A percentile compares a stretch with the other conserved stretches of the same genome.
These are phyloP conservation scores for Hirtodrosophila histrioides DNA, from an alignment of 2,888 invertebrate species.

Conservation along the genomic window DNA sequence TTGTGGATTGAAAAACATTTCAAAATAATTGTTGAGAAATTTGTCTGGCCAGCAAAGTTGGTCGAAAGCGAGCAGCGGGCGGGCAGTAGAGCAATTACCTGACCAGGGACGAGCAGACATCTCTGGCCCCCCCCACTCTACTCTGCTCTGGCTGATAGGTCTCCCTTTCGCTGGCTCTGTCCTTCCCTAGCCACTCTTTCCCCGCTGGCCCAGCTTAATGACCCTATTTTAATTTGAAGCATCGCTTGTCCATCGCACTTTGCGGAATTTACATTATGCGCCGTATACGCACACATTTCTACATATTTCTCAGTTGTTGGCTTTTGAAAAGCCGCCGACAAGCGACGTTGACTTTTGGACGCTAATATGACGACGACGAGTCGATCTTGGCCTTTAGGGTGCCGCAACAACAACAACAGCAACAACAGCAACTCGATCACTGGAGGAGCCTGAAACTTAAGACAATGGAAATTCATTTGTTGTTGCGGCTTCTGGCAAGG, in stretches of 20 bases:
- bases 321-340: constrained; percentile 76
- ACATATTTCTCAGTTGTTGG: constrained; percentile 58
- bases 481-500: constrained; percentile 74
- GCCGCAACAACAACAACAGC: constrained; percentile 44
- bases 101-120: constrained; percentile 11
- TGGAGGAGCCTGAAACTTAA: constrained; percentile 68
- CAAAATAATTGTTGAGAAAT: constrained; percentile 81
- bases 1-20: constrained; percentile 75
- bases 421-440: constrained; percentile 35
- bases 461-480: constrained; percentile 75
- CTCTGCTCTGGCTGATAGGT: constrained; percentile 6
- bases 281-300: constrained; percentile 44
- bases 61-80: background rate
- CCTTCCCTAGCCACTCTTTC: constrained; percentile 12
- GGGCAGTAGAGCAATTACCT: constrained; percentile 48
- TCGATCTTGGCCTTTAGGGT: constrained; percentile 80
- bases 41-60: constrained; percentile 56
- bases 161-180: constrained; percentile 14
- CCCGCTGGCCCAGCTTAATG: constrained; percentile 64
- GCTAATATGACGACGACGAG: constrained; percentile 79
- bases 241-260: constrained; percentile 79
- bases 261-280: constrained; percentile 78
- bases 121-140: background rate
- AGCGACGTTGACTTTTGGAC: constrained; percentile 78
- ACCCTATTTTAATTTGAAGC: constrained; percentile 79